These are phyloP conservation scores for Pyxicephalus adspersus DNA, from an alignment of 2,113 vertebrate species.

Conservation along the genomic window DNA sequence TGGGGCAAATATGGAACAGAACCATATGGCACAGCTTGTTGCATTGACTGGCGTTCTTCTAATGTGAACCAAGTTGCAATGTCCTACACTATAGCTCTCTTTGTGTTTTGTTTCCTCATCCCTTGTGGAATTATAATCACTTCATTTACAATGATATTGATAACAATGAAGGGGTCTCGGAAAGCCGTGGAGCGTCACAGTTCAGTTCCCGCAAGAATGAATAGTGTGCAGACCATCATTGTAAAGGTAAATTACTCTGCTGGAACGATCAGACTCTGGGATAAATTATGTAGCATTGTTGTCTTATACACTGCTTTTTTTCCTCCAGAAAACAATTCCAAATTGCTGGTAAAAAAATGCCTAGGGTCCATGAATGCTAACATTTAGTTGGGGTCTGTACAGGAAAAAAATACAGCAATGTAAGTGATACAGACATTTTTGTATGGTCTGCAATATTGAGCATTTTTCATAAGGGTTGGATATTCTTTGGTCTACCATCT, in stretches of 20 bases:
- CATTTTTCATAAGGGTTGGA: too few species aligned
- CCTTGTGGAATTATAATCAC: constrained; percentile 73
- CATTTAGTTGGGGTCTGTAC: too few species aligned
- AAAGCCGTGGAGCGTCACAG: constrained; percentile 72
- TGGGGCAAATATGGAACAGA: constrained; percentile 78
- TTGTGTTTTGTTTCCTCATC: constrained; percentile 76
- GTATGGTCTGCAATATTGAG: too few species aligned
- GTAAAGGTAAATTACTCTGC: constrained; percentile 69
- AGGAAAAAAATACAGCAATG: too few species aligned
- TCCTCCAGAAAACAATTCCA: too few species aligned
- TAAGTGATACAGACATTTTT: too few species aligned
- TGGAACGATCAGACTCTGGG: too few species aligned
- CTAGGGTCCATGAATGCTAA: too few species aligned
- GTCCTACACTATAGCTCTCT: constrained; percentile 73
- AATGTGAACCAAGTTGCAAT: constrained; percentile 64
- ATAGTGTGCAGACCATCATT: constrained; percentile 71
- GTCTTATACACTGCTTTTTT: too few species aligned
- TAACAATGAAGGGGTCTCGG: constrained; percentile 71
- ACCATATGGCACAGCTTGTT: constrained; percentile 81
- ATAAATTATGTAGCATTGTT: too few species aligned
- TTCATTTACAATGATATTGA: constrained; percentile 75
- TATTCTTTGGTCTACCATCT: too few species aligned
- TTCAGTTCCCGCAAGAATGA: constrained; percentile 62
- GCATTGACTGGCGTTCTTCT: constrained; percentile 75
- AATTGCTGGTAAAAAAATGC: too few species aligned